Conservation (phyloP, 2,113 vertebrate species). For the Ia io region DNA sequence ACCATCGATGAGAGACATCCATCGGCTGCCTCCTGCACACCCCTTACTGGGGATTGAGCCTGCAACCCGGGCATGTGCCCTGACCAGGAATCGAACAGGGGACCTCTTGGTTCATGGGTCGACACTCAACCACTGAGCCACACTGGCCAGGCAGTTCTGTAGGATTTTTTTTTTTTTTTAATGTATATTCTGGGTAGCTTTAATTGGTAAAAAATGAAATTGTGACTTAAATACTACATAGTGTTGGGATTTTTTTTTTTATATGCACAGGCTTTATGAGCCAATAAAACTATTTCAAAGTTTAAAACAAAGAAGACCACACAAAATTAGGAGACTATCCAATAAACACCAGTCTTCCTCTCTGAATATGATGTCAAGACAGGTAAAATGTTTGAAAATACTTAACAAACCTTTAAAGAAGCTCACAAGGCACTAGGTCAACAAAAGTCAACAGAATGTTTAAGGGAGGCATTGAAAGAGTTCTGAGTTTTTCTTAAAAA, state of each 20-base stretch:
- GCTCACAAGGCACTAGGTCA: neutral
- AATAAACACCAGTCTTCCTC: neutral
- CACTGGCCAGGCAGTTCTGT: too few species aligned
- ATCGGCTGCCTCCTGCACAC: too few species aligned
- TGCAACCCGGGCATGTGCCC: too few species aligned
- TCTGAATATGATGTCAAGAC: neutral
- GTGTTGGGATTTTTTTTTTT: slow-evolving; percentile 76
- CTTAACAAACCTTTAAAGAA: neutral
- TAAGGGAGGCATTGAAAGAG: neutral
- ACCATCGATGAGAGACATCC: too few species aligned
- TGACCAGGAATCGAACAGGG: too few species aligned
- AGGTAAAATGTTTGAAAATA: slow-evolving; percentile 34
- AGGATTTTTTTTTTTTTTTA: neutral
- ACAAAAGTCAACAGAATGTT: slow-evolving; percentile 7
- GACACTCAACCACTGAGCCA: too few species aligned
- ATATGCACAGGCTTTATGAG: slow-evolving; percentile 74
- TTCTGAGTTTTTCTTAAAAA: slow-evolving; percentile 4
- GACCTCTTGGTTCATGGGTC: too few species aligned
- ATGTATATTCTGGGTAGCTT: slow-evolving; percentile 72
- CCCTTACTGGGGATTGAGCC: too few species aligned
- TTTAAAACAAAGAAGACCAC: neutral
- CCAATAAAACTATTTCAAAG: slow-evolving; percentile 81
- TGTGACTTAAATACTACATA: slow-evolving; percentile 75
- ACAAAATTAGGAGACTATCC: neutral
- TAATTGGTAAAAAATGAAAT: slow-evolving; percentile 61